Evolutionary conservation across 2,888 invertebrate genomes (phyloP).

Genomic region (Anoplius nigerrimus): DNA sequence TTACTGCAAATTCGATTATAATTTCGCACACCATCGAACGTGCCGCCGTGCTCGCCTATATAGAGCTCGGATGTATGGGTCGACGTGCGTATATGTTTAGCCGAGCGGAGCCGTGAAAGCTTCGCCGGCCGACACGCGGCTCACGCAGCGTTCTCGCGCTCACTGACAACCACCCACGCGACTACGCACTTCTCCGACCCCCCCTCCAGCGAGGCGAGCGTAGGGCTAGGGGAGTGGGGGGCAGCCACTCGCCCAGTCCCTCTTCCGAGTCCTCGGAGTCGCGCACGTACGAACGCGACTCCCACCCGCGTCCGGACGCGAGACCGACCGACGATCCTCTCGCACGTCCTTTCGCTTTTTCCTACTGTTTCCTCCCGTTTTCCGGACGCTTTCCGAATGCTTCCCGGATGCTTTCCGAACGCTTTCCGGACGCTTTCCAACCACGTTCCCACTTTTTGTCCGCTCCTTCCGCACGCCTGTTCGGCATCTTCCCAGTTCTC

Average conservation of each 20-base stretch:
- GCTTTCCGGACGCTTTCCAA: too few relatives aligned
- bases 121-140: conserved; percentile 38
- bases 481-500: too few relatives aligned
- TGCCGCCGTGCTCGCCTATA: too few relatives aligned
- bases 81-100: background rate
- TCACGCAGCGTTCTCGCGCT: conserved; percentile 55
- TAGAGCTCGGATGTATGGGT: too few relatives aligned
- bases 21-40: too few relatives aligned
- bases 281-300: conserved; percentile 11
- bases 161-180: conserved; percentile 65
- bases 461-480: too few relatives aligned
- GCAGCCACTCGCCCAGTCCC: conserved; percentile 21
- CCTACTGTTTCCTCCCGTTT: background rate
- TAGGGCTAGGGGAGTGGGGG: background rate
- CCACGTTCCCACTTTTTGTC: too few relatives aligned
- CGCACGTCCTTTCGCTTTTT: conserved; percentile 14
- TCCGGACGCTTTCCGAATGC: conserved; percentile 1
- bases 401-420: too few relatives aligned
- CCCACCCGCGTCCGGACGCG: background rate
- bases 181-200: conserved; percentile 42
- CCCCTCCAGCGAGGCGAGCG: conserved; percentile 11
- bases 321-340: conserved; percentile 14
- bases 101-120: conserved; percentile 37
- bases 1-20: too few relatives aligned
- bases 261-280: conserved; percentile 33